Evolutionary conservation across 1,140 invertebrate genomes (phyloP).

Genomic region (Hydropsyche tenuis): DNA sequence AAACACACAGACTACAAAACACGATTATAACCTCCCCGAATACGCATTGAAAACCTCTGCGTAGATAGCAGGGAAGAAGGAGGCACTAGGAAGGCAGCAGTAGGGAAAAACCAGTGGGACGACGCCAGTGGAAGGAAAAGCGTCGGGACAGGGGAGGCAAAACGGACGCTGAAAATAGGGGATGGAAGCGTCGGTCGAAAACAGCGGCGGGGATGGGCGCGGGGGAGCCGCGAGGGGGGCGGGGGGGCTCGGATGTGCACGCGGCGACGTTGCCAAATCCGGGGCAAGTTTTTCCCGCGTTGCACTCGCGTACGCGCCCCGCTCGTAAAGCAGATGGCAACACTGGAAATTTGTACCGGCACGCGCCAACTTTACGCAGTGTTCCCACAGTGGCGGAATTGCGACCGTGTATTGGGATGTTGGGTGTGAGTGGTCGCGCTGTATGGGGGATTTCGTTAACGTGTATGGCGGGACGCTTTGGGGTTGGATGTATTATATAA

Average conservation of each 20-base stretch:
- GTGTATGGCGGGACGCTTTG: no score
- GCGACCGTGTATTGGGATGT: no score
- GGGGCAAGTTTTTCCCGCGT: conserved; percentile 39
- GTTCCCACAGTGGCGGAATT: no score
- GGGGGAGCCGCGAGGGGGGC: background rate
- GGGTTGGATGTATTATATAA: no score
- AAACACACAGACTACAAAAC: no score
- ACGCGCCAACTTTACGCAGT: background rate
- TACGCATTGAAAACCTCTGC: no score
- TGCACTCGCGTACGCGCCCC: conserved; percentile 13
- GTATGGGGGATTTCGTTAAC: no score
- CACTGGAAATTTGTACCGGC: conserved; percentile 4
- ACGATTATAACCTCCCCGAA: no score
- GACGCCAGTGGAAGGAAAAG: background rate
- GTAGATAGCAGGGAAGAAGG: no score
- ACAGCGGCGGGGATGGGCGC: background rate
- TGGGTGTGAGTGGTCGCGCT: no score
- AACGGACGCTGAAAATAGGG: background rate
- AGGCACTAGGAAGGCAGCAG: background rate
- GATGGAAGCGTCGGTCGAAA: background rate
- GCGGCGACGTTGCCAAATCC: conserved; percentile 49
- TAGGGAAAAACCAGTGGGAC: background rate
- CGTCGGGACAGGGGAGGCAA: background rate
- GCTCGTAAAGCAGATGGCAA: conserved; percentile 11
- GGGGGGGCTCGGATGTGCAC: conserved; percentile 40